Conservation (phyloP, 2,113 vertebrate genomes). For the Shinisaurus crocodilurus region DNA sequence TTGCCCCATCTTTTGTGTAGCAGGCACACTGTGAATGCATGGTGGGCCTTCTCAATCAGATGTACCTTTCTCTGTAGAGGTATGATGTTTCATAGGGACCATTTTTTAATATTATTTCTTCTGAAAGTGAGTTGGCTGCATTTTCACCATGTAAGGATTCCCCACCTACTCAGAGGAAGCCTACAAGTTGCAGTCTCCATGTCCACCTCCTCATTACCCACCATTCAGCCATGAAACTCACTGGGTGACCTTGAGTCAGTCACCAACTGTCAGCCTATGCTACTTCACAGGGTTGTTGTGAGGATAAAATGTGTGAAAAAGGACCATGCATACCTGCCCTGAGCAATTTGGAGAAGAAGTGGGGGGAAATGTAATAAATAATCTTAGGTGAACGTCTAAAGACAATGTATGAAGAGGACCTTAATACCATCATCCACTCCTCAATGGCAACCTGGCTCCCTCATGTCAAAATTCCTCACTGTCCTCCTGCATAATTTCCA, state of each 20-base stretch:
- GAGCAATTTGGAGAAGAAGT: not conserved
- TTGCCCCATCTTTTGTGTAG: too few species aligned
- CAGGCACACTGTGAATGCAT: not conserved
- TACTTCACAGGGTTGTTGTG: not conserved
- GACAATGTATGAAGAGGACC: not conserved
- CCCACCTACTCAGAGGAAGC: not conserved
- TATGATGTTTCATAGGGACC: not conserved
- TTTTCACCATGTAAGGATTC: not conserved
- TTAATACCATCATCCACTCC: not conserved
- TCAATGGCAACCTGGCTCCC: not conserved
- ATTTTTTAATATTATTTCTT: not conserved
- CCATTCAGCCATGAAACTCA: not conserved
- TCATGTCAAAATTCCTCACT: not conserved
- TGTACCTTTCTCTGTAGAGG: not conserved
- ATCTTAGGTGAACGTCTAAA: not conserved
- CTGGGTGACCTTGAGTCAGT: not conserved
- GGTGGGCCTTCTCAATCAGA: not conserved
- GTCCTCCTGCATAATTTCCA: not conserved
- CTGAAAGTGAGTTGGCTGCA: not conserved
- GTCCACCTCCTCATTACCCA: not conserved
- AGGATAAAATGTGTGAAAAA: not conserved
- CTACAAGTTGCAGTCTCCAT: not conserved
- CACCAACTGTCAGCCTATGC: too few species aligned
- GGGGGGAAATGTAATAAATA: not conserved
- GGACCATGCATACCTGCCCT: not conserved